Evolutionary conservation across 2,113 vertebrate genomes (phyloP), one percentile per base, ranked within the genome.

Genomic region (Ammodytes marinus): DNA sequence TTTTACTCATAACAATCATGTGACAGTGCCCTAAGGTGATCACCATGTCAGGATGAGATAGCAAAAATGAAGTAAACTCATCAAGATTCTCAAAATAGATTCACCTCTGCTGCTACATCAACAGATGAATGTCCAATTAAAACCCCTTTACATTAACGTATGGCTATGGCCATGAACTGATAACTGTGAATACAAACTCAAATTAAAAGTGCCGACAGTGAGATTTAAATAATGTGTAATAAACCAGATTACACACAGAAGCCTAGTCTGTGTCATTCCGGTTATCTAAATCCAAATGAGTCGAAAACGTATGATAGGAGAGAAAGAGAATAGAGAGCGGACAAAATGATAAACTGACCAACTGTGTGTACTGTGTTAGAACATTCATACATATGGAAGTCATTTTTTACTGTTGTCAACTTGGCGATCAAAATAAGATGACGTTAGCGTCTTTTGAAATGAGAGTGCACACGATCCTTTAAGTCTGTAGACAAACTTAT

Each of bases 1-100:
- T 60, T 68, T 71, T 35, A 65, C 40, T 73, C 72, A 82, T 64
- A 80, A 69, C 15, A 55, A 80, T 74, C 70, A 87, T 59, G 71
- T 83, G 81, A 91, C 77, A 53, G 8, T 1, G 9, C 58, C 74
- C 69, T 17, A 27, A 37, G 74, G 40, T 4, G 4, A 50, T 17
- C 37, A 39, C 2, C 17, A 45, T 27, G 27, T 27, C 59, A 47
- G 19, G 1, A n/a, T 14, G 17, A 78, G 13, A 58, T 6, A 42
- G 45, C 3, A 39, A 82, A 74, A 50, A 76, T 49, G 37, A 61
- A 42, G 53, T 43, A 58, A 17, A 19, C 6, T 27, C 27, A 27
- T 27, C 27, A 27, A 27, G 27, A 27, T n/a, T n/a, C n/a, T n/a
- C 27, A 27, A 27, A 27, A 27, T 0, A 42, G 1, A 67, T n/a